These are phyloP conservation scores for Caprella mutica DNA, from an alignment of 2,888 invertebrate genomes.

Conservation along the genomic window DNA sequence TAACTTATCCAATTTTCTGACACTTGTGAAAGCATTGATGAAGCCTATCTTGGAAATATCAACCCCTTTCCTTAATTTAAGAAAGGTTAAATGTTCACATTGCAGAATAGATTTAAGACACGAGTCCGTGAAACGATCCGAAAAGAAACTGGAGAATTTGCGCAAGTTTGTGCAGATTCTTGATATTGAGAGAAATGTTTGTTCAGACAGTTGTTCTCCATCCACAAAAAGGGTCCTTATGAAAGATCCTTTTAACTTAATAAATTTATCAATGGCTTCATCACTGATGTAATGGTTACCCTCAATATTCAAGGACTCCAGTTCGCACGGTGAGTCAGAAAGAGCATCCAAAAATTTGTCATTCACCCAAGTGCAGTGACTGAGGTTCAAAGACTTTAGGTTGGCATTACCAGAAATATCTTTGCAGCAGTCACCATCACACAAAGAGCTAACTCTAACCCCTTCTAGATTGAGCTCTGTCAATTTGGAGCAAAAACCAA, in stretches of 20 bases:
- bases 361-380: conserved; percentile 4
- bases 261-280: not conserved
- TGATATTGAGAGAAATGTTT: not conserved
- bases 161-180: not conserved
- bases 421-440: too few relatives aligned
- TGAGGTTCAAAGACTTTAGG: too few relatives aligned
- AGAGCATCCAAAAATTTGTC: conserved; percentile 5
- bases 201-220: conserved; percentile 9
- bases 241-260: not conserved
- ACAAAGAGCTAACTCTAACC: too few relatives aligned
- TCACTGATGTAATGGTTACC: conserved; percentile 12
- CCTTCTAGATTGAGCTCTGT: too few relatives aligned
- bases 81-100: not conserved
- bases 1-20: not conserved
- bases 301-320: conserved; percentile 9
- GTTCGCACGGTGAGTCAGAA: not conserved
- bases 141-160: conserved; percentile 10
- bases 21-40: not conserved
- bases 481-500: too few relatives aligned
- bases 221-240: not conserved
- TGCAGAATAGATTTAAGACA: not conserved
- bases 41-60: not conserved
- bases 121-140: conserved; percentile 1
- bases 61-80: conserved; percentile 7
- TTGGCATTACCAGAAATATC: too few relatives aligned